Evolutionary conservation across 1,140 invertebrate genomes (phyloP).

Genomic region (Heliconius hewitsoni): DNA sequence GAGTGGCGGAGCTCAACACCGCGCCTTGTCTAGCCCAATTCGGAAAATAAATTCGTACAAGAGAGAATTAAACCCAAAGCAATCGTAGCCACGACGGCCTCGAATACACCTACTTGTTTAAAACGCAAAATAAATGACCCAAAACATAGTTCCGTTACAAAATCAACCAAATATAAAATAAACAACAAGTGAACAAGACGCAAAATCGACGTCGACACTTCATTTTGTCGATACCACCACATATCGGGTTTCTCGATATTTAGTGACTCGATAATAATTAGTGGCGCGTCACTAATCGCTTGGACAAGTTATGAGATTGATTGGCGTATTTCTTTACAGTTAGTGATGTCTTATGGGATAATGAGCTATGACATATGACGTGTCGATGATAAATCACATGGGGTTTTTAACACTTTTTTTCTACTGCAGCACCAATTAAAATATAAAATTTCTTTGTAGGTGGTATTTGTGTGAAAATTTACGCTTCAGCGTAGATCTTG

Average conservation of each 20-base stretch:
- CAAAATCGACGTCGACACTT: slow-evolving; percentile 45
- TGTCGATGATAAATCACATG: slow-evolving; percentile 30
- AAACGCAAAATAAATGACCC: slow-evolving; percentile 3
- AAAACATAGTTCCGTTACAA: slow-evolving; percentile 28
- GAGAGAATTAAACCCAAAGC: too few relatives aligned
- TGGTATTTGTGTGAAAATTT: slow-evolving; percentile 17
- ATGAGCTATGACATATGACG: slow-evolving; percentile 42
- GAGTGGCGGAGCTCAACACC: too few relatives aligned
- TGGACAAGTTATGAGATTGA: slow-evolving; percentile 51
- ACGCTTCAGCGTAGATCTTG: background rate
- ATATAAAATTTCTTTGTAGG: slow-evolving; percentile 17
- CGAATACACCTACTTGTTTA: too few relatives aligned
- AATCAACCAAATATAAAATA: slow-evolving; percentile 36
- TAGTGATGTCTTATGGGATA: slow-evolving; percentile 42
- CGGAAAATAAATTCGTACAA: too few relatives aligned
- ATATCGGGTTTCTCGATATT: slow-evolving; percentile 46
- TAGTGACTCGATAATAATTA: slow-evolving; percentile 42
- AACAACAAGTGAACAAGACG: slow-evolving; percentile 41
- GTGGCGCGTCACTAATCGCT: slow-evolving; percentile 50
- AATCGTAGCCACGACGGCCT: too few relatives aligned
- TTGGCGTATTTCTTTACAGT: slow-evolving; percentile 42
- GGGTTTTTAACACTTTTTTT: slow-evolving; percentile 39
- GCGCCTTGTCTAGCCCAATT: too few relatives aligned
- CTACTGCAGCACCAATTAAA: slow-evolving; percentile 7
- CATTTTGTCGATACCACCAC: slow-evolving; percentile 47